A percentile compares a stretch with the other conserved stretches of the same genome.
Conservation (phyloP, 2,888 invertebrate genomes). For the Lottia scabra region DNA sequence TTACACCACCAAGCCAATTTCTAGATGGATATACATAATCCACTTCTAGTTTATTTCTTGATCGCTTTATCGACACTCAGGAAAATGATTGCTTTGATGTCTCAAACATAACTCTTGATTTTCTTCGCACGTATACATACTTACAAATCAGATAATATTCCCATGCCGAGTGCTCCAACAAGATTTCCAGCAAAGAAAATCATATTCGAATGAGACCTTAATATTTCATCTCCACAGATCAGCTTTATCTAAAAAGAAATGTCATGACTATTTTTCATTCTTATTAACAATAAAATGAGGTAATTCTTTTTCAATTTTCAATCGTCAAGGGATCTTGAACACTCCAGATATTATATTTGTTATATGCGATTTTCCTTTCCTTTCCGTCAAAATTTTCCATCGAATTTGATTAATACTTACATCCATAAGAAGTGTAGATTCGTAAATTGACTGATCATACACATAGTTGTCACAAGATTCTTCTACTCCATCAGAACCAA, state of each 20-base stretch:
- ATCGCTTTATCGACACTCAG: too few relatives aligned
- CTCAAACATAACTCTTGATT: not conserved
- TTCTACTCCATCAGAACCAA: not conserved
- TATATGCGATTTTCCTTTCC: too few relatives aligned
- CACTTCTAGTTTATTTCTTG: too few relatives aligned
- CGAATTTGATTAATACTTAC: constrained; percentile 14
- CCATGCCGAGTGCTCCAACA: constrained; percentile 8
- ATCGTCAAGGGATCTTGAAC: too few relatives aligned
- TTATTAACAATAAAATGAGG: not conserved
- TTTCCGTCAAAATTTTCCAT: too few relatives aligned
- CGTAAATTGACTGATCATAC: constrained; percentile 24
- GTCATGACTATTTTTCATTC: not conserved
- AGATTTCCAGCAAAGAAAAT: constrained; percentile 11
- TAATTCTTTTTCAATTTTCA: not conserved
- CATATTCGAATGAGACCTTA: not conserved
- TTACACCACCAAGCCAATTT: too few relatives aligned
- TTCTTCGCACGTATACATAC: not conserved
- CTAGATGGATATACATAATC: too few relatives aligned
- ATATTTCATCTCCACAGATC: not conserved
- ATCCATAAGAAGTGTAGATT: constrained; percentile 15
- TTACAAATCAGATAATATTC: constrained; percentile 5
- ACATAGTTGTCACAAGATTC: constrained; percentile 24
- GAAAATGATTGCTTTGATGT: too few relatives aligned
- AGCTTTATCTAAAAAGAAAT: not conserved
- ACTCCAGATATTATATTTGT: too few relatives aligned